Conservation (phyloP, 2,797 vertebrate genomes). For the Eupleurogrammus muticus region DNA sequence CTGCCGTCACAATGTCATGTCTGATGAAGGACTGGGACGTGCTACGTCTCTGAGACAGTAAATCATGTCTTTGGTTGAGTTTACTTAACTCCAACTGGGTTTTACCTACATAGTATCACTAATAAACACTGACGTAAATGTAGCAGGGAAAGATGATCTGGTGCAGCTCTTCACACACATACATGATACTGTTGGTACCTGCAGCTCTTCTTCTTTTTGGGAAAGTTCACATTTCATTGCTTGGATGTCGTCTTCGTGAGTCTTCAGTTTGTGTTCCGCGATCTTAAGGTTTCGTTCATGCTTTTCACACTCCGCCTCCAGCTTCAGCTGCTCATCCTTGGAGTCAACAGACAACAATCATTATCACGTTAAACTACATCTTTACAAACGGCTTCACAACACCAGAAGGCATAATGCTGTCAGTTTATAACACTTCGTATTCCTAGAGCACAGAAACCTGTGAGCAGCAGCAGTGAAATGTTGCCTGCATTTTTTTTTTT, state of each 20-base stretch:
- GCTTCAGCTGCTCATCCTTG: conserved; percentile 63
- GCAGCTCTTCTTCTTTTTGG: conserved; percentile 52
- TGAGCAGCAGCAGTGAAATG: background rate
- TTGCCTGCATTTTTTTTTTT: conserved; percentile 21
- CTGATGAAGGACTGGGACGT: conserved; percentile 3
- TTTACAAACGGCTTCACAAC: background rate
- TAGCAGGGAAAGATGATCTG: background rate
- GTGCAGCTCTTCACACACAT: too few relatives aligned
- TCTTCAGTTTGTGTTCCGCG: conserved; percentile 48
- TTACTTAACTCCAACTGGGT: background rate
- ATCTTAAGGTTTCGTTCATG: conserved; percentile 44
- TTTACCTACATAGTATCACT: background rate
- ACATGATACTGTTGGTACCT: conserved; percentile 37
- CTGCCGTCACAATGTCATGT: conserved; percentile 28
- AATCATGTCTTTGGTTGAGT: background rate
- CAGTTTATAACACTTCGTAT: conserved; percentile 8
- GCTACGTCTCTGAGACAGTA: background rate
- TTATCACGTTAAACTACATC: background rate
- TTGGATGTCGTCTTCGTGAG: conserved; percentile 46
- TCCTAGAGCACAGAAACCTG: background rate
- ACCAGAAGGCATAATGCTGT: background rate
- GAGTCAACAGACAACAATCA: background rate
- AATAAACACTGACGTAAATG: background rate
- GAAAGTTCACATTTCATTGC: conserved; percentile 49
- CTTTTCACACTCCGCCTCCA: conserved; percentile 43